A percentile compares a stretch with the other conserved stretches of the same genome.
Evolutionary conservation across 1,140 invertebrate genomes (phyloP).

Genomic region (Nomia melanderi): DNA sequence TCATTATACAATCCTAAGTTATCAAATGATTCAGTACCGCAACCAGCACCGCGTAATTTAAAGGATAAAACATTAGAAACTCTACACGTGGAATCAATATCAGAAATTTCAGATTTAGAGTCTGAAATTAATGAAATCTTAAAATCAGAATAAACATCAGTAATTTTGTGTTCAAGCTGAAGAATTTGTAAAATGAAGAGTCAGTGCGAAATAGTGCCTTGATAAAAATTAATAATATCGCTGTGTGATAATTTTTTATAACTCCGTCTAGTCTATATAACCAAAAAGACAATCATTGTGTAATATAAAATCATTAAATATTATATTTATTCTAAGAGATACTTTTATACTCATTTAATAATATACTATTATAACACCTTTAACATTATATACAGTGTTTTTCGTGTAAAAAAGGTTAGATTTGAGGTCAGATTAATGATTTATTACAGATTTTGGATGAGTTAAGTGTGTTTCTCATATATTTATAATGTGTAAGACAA

Average conservation of each 20-base stretch:
- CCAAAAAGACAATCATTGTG: slow-evolving; percentile 21
- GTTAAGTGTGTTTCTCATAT: too few species aligned
- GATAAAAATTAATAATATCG: background rate
- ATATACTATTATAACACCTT: too few species aligned
- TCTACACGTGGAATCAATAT: slow-evolving; percentile 49
- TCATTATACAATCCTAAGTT: slow-evolving; percentile 14
- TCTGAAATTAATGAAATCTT: slow-evolving; percentile 74
- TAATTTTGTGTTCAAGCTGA: background rate
- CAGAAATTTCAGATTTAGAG: slow-evolving; percentile 71
- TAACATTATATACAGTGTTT: too few species aligned
- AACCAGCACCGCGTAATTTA: slow-evolving; percentile 63
- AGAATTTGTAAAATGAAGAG: background rate
- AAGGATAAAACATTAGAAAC: slow-evolving; percentile 40
- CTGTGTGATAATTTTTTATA: background rate
- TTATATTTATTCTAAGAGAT: slow-evolving; percentile 1
- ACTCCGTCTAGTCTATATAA: slow-evolving; percentile 11
- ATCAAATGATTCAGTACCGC: slow-evolving; percentile 42
- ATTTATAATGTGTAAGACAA: too few species aligned
- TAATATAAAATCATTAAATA: background rate
- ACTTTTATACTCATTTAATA: slow-evolving; percentile 22
- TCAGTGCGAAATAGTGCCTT: background rate
- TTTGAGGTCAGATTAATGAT: too few species aligned
- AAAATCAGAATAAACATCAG: slow-evolving; percentile 57
- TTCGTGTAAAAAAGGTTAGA: too few species aligned
- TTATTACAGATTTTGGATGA: too few species aligned